phyloP scores from a whole-genome alignment of 2,888 invertebrate species.

The Harmothoe impar region DNA sequence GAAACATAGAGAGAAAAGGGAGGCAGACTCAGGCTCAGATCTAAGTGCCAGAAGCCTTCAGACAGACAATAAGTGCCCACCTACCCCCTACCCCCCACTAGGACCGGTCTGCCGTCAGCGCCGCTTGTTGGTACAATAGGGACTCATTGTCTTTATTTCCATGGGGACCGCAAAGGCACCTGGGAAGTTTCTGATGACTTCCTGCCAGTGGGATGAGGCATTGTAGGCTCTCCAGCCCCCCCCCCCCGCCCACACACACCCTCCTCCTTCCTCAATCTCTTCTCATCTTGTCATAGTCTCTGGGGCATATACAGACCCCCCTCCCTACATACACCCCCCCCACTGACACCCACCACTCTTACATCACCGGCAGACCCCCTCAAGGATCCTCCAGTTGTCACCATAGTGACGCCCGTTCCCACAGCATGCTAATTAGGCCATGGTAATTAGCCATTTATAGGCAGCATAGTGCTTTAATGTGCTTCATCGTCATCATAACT shows the following conservation, averaged over 20 bases:
- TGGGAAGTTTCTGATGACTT: conserved; percentile 39
- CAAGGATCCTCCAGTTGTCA: conserved; percentile 23
- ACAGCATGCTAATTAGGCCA: conserved; percentile 26
- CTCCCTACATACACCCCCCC: background rate
- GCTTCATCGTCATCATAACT: too few species aligned
- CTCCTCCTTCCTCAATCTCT: conserved; percentile 8
- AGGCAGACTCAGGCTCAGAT: too few species aligned
- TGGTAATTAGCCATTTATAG: too few species aligned
- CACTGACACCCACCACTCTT: background rate
- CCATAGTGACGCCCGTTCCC: background rate
- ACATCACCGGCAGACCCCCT: background rate
- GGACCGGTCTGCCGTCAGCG: background rate
- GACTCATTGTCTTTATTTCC: conserved; percentile 17
- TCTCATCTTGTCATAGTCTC: background rate
- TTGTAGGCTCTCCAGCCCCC: background rate
- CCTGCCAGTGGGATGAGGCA: background rate
- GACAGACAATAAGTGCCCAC: too few species aligned
- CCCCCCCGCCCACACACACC: background rate
- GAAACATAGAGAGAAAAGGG: too few species aligned
- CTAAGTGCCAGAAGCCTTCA: too few species aligned
- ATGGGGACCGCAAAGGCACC: conserved; percentile 10
- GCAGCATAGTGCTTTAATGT: too few species aligned
- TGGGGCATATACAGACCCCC: background rate
- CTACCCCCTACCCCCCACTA: background rate
- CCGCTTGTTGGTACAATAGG: background rate